These are phyloP conservation scores for Pseudocheirus occidentalis DNA, from an alignment of 2,797 vertebrate species.

Conservation along the genomic window DNA sequence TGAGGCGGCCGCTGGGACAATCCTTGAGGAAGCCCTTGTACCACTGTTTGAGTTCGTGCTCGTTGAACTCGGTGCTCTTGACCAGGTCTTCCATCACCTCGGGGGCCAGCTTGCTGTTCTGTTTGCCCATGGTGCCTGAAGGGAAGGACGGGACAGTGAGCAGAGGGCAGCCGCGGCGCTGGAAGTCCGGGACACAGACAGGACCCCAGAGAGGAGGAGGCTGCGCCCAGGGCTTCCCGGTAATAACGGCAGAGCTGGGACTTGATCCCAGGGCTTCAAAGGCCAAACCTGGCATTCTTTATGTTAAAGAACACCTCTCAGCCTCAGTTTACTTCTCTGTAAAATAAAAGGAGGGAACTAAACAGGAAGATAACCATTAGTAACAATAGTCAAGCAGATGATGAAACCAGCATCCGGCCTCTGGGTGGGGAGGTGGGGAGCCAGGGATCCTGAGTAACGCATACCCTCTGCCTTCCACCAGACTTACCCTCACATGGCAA, in stretches of 20 bases:
- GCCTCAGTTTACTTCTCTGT: not conserved
- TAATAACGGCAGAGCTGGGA: not conserved
- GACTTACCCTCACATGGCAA: no score
- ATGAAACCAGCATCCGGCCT: not conserved
- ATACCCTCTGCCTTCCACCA: not conserved
- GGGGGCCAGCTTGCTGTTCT: constrained; percentile 99
- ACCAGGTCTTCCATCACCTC: constrained; percentile 99
- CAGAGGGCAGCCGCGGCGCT: no score
- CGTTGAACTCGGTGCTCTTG: constrained; percentile 99
- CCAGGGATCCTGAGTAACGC: not conserved
- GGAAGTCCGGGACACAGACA: no score
- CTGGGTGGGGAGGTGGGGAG: no score
- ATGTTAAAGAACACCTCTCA: not conserved
- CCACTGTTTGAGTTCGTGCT: constrained; percentile 99
- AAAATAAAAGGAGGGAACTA: not conserved
- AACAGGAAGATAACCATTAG: not conserved
- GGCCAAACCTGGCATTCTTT: not conserved
- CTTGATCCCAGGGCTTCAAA: not conserved
- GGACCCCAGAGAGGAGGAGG: no score
- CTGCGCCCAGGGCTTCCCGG: not conserved
- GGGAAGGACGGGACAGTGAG: constrained; percentile 76
- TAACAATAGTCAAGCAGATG: not conserved
- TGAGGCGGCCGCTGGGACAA: constrained; percentile 97
- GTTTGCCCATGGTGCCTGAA: constrained; percentile 97
- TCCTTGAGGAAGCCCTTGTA: constrained; percentile 99